Base-by-base conservation (phyloP, 2,113 vertebrate species). In the Malurus elegans region DNA sequence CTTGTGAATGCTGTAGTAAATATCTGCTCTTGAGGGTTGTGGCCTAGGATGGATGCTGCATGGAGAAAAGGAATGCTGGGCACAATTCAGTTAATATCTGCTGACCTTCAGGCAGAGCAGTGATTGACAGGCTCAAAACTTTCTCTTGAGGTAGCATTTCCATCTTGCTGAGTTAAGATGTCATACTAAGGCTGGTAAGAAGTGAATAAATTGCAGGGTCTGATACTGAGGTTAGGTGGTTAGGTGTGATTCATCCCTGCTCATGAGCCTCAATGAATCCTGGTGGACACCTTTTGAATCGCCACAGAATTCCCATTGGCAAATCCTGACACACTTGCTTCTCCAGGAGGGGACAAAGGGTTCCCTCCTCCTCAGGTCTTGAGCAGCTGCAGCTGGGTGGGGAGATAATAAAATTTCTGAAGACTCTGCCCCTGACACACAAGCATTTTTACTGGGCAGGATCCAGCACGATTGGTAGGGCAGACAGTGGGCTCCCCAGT, bases 271-370 rank as follows among this genome's bases (percentile, higher is more conserved):
- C 67, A 28, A 6, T 73, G 38, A 32, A 90, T 82, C 38, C 42
- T 67, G 42, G 15, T 71, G 31, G 31, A 81, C 69, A 66, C 28
- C 24, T 79, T 88, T 42, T 1, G 0, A 83, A 84, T 7, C 51
- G 36, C 16, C 1, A 0, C 8, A 48, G 50, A 19, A 21, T 18
- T 89, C 31, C 34, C 40, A 16, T 1, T 1, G 2, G 32, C 45
- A 20, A 0, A 4, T 53, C 31, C 54, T 48, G n/a, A 69, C 31
- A 73, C 17, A 15, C 9, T 51, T n/a, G 6, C 18, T 61, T 65
- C 58, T 86, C 29, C 28, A 57, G 70, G 18, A 48, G 21, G 3
- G 4, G 6, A 19, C 34, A 71, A 64, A 51, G 14, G 5, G 17
- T 9, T 74, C 23, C 13, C 4, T 12, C 2, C 2, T 44, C 38